phyloP scores from a whole-genome alignment of 2,888 invertebrate genomes.

The Pristionchus japonicus region DNA sequence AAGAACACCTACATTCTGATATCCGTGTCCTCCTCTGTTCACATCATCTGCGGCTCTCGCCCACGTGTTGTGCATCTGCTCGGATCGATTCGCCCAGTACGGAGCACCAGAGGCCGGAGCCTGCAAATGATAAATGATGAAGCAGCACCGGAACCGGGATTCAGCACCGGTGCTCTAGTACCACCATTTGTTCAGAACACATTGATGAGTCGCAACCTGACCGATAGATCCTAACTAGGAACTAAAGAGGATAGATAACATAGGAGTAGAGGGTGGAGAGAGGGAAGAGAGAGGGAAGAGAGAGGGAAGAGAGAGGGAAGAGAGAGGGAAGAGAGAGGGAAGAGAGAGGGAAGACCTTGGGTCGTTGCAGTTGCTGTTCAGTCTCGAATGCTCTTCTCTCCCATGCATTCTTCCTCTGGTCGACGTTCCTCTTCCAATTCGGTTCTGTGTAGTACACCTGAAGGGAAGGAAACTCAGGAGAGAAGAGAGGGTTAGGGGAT shows the following conservation, averaged over 20 bases:
- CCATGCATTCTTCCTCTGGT: constrained; percentile 69
- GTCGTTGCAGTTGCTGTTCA: constrained; percentile 65
- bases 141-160: background rate
- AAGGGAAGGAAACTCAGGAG: constrained; percentile 48
- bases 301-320: constrained; percentile 3
- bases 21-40: constrained; percentile 45
- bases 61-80: constrained; percentile 66
- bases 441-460: constrained; percentile 70
- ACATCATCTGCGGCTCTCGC: constrained; percentile 65
- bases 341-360: constrained; percentile 60
- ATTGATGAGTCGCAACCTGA: background rate
- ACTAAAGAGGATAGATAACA: too few species aligned
- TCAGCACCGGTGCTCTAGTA: background rate
- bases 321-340: background rate
- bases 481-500: background rate
- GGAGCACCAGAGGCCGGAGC: constrained; percentile 63
- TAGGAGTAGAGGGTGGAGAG: too few species aligned
- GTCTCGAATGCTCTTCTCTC: constrained; percentile 65
- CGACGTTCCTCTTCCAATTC: constrained; percentile 70
- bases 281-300: too few species aligned
- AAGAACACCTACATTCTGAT: too few species aligned
- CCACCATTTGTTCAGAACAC: background rate
- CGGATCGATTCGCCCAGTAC: constrained; percentile 65
- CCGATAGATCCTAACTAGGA: background rate
- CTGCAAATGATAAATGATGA: constrained; percentile 45